These are phyloP conservation scores for Luffia ferchaultella DNA, from an alignment of 2,888 invertebrate species.

Conservation along the genomic window DNA sequence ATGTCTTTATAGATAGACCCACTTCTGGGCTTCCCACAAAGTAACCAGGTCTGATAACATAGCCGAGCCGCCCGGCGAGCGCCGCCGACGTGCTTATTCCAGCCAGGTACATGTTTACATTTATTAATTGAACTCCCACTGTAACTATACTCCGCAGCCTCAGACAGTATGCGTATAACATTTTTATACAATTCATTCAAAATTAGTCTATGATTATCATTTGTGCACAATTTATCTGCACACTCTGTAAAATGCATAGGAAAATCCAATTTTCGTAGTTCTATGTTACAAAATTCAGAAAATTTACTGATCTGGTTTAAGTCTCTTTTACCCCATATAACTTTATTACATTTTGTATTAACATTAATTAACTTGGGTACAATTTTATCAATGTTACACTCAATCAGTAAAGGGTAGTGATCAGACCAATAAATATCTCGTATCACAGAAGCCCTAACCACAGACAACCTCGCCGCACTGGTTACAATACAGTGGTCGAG, in stretches of 20 bases:
- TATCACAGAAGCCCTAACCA: neutral
- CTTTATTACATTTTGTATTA: neutral
- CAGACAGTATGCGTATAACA: no score
- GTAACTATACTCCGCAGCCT: neutral
- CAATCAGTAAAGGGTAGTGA: neutral
- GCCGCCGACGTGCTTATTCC: neutral
- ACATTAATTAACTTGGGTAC: neutral
- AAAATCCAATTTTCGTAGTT: neutral
- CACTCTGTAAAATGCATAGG: neutral
- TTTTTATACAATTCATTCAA: neutral
- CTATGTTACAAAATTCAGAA: neutral
- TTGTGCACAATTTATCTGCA: neutral
- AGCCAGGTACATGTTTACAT: neutral
- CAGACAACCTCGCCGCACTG: neutral
- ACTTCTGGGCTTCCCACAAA: neutral
- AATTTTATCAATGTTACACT: neutral
- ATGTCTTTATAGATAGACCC: neutral
- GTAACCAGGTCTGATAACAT: neutral
- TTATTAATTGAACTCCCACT: neutral
- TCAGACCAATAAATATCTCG: neutral
- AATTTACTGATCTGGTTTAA: neutral
- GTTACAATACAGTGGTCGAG: neutral
- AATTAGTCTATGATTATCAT: neutral
- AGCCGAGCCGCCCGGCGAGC: neutral
- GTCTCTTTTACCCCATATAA: neutral